Base-by-base conservation (phyloP, 2,113 vertebrate genomes). In the Mugil cephalus region DNA sequence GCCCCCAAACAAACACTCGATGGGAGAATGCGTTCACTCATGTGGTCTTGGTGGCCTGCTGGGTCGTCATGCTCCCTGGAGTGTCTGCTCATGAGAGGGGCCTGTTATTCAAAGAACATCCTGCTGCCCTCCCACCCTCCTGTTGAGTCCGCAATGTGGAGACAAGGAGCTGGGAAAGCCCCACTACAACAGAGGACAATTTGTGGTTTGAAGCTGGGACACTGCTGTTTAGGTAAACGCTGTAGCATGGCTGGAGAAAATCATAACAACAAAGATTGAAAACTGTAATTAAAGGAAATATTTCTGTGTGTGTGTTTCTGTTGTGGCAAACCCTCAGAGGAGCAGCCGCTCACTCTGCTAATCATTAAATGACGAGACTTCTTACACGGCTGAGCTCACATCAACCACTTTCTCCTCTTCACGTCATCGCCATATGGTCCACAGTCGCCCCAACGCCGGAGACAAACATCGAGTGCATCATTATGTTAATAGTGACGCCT, bases 401-500 rank as follows among this genome's bases (percentile, higher is more conserved):
- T 66, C 14, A 39, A 63, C 45, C 61, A 88, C 79, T 87, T 80
- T 87, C 67, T 74, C 72, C 52, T 74, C 51, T 11, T 53, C 63
- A 72, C 66, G 59, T 87, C 79, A 55, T 69, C 74, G 51, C 85
- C 93, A 93, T 92, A 92, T 92, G 90, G 72, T 80, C 69, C 59
- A 67, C 69, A 86, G 80, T 91, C 77, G 87, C 53, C 59, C 11
- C 7, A 64, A 21, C 65, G 77, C 46, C 84, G 40, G 73, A 73
- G 61, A 66, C 18, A 61, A 68, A 64, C 69, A 74, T 83, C 45
- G 9, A 67, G 58, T 46, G 70, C 88, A 63, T 87, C 87, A 82
- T 90, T 92, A 90, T 93, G 91, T 51, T 86, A 91, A 91, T 90
- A 24, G 5, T 46, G 76, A 83, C n/a, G 19, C 74, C 17, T 76